These are phyloP conservation scores for Rhopalosiphum maidis DNA, from an alignment of 1,140 invertebrate genomes.

Conservation along the genomic window DNA sequence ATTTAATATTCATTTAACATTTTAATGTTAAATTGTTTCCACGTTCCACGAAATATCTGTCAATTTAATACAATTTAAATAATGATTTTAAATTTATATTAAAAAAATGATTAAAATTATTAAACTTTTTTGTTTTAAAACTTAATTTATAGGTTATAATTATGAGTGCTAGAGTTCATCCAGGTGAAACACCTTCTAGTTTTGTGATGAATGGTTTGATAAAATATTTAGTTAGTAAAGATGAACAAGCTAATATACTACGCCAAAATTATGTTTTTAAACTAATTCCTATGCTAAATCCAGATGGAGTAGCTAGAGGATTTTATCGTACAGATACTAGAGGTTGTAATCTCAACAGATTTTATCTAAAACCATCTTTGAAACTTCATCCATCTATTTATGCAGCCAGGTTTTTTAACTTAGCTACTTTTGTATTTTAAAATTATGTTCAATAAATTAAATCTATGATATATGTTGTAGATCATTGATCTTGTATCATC, in stretches of 20 bases:
- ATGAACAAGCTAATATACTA: conserved; percentile 75
- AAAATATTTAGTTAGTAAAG: conserved; percentile 77
- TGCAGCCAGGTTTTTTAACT: conserved; percentile 68
- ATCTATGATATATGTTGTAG: conserved; percentile 58
- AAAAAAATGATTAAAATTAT: neutral
- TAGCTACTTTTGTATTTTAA: neutral
- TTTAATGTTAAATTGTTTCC: neutral
- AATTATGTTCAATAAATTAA: neutral
- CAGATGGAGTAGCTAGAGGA: conserved; percentile 88
- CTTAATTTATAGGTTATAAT: conserved; percentile 73
- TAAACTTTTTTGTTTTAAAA: neutral
- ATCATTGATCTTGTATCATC: conserved; percentile 61
- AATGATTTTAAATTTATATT: neutral
- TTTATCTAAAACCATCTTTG: conserved; percentile 79
- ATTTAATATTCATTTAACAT: neutral
- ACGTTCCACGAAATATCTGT: neutral
- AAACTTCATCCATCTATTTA: conserved; percentile 83
- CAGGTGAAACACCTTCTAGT: conserved; percentile 91
- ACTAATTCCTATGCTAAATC: conserved; percentile 90
- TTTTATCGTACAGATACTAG: conserved; percentile 89
- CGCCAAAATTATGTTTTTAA: conserved; percentile 88
- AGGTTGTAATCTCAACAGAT: conserved; percentile 88
- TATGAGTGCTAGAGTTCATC: conserved; percentile 89
- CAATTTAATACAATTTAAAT: neutral
- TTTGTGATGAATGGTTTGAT: conserved; percentile 94